These are phyloP conservation scores for Melolontha melolontha DNA, from an alignment of 2,888 invertebrate species.

Conservation along the genomic window DNA sequence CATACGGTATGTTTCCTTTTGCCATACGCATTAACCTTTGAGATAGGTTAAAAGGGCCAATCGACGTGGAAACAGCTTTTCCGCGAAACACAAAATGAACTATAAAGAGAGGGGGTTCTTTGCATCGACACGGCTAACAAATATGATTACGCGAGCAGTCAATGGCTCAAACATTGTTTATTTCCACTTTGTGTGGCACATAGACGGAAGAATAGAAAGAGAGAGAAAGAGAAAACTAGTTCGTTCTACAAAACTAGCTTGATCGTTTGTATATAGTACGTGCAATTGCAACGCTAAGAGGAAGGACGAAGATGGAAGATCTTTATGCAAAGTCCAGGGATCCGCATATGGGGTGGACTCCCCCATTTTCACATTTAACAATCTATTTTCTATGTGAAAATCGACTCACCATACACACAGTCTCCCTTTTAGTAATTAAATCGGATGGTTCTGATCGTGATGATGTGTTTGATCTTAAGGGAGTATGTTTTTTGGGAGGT, in stretches of 20 bases:
- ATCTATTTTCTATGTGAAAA: slow-evolving; percentile 46
- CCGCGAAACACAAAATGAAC: slow-evolving; percentile 60
- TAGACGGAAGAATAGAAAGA: slow-evolving; percentile 2
- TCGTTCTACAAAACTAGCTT: neutral
- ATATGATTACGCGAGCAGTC: slow-evolving; percentile 62
- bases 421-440: slow-evolving; percentile 47
- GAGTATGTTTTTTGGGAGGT: slow-evolving; percentile 25
- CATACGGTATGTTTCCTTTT: slow-evolving; percentile 64
- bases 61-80: slow-evolving; percentile 61
- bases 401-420: slow-evolving; percentile 12
- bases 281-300: slow-evolving; percentile 17
- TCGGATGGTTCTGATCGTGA: slow-evolving; percentile 43
- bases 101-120: slow-evolving; percentile 59
- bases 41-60: slow-evolving; percentile 60
- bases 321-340: slow-evolving; percentile 12
- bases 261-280: slow-evolving; percentile 6
- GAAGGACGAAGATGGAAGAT: slow-evolving; percentile 2
- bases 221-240: neutral
- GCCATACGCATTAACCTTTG: slow-evolving; percentile 64
- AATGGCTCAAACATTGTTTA: slow-evolving; percentile 61
- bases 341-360: neutral
- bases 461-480: slow-evolving; percentile 44
- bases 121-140: slow-evolving; percentile 54
- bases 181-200: slow-evolving; percentile 50
- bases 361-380: slow-evolving; percentile 35